Evolutionary conservation across 30 jellyfish, hydroid and myxozoan genomes (phyloP).

Genomic region (Rhopilema esculentum): DNA sequence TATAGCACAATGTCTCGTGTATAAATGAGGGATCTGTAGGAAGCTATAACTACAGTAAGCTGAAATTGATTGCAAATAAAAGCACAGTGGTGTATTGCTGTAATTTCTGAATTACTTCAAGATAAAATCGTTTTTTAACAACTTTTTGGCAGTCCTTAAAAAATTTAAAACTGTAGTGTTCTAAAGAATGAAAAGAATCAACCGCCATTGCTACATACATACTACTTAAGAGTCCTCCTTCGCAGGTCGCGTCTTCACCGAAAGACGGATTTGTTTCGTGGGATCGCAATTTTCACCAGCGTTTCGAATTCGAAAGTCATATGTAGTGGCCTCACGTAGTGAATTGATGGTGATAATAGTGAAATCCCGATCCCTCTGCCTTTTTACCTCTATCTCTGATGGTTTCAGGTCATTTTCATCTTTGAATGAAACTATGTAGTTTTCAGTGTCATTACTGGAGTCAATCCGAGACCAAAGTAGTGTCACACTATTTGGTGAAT

Average conservation of each 20-base stretch:
- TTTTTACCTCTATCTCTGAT: constrained; percentile 18
- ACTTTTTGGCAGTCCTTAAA: background rate
- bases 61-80: no score
- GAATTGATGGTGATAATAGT: constrained; percentile 32
- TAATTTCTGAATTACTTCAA: no score
- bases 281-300: constrained; percentile 13
- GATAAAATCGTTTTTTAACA: no score
- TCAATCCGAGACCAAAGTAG: constrained; percentile 53
- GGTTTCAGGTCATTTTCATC: constrained; percentile 10
- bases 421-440: constrained; percentile 26
- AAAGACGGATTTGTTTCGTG: background rate
- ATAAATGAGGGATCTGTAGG: no score
- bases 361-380: constrained; percentile 17
- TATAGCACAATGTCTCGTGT: no score
- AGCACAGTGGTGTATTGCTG: no score
- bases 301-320: constrained; percentile 21
- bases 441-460: constrained; percentile 17
- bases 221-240: background rate
- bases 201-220: background rate
- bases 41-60: no score
- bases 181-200: background rate
- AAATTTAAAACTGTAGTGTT: background rate
- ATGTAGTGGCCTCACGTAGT: constrained; percentile 24
- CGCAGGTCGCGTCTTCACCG: constrained; percentile 19
- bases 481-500: constrained; percentile 8